phyloP scores from a whole-genome alignment of 2,888 invertebrate species.

The Strigamia crassipes region DNA sequence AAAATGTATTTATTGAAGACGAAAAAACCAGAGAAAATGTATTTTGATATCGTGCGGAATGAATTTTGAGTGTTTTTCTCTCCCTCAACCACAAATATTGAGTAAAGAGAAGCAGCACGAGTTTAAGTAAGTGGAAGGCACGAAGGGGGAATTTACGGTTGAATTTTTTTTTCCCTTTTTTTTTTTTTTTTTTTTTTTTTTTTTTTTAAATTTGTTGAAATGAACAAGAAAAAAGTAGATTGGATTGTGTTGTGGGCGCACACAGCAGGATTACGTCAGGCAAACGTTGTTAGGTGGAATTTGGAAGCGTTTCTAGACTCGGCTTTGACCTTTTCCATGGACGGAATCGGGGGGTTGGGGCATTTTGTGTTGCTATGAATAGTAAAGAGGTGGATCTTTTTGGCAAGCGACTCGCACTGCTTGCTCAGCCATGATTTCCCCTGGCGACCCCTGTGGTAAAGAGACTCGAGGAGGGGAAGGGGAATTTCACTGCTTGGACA shows the following conservation, averaged over 20 bases:
- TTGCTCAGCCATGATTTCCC: constrained; percentile 34
- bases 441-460: background rate
- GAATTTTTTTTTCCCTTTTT: too few species aligned
- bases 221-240: constrained; percentile 20
- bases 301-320: constrained; percentile 3
- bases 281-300: constrained; percentile 7
- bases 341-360: background rate
- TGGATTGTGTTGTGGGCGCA: background rate
- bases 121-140: background rate
- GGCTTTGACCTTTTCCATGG: constrained; percentile 30
- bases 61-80: background rate
- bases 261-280: constrained; percentile 15
- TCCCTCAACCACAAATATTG: background rate
- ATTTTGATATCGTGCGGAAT: background rate
- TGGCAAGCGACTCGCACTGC: constrained; percentile 34
- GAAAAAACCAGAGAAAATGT: background rate
- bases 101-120: background rate
- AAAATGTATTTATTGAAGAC: background rate
- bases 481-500: constrained; percentile 31
- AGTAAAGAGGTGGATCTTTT: constrained; percentile 8
- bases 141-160: too few species aligned
- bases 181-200: too few species aligned
- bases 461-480: constrained; percentile 13
- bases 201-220: background rate
- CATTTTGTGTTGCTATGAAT: constrained; percentile 5